Evolutionary conservation across 2,797 vertebrate genomes (phyloP).

Genomic region (Botia kubotai): DNA sequence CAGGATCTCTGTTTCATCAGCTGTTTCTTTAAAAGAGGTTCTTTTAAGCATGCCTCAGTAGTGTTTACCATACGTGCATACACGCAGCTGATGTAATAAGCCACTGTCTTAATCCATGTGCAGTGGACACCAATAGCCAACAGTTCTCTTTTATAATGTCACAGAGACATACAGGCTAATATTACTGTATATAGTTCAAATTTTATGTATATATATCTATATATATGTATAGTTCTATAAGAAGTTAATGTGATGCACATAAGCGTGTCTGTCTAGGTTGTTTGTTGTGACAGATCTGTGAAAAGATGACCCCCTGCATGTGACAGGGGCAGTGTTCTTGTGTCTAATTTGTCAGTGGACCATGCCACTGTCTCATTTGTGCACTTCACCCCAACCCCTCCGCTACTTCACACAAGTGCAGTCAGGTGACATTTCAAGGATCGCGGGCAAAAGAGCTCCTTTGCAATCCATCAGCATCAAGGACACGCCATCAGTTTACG

Average conservation of each 20-base stretch:
- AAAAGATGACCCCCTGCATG: conserved; percentile 50
- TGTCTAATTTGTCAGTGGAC: conserved; percentile 51
- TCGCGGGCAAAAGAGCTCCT: conserved; percentile 58
- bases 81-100: conserved; percentile 43
- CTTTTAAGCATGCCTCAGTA: conserved; percentile 61
- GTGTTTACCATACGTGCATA: conserved; percentile 50
- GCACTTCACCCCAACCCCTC: not conserved
- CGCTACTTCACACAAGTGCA: conserved; percentile 42
- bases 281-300: conserved; percentile 50
- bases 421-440: conserved; percentile 72
- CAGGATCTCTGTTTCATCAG: conserved; percentile 37
- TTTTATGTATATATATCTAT: conserved; percentile 45
- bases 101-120: conserved; percentile 50
- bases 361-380: conserved; percentile 45
- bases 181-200: conserved; percentile 51
- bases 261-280: conserved; percentile 61
- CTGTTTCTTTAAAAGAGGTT: conserved; percentile 29
- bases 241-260: conserved; percentile 51
- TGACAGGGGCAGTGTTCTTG: conserved; percentile 44
- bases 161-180: conserved; percentile 34
- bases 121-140: conserved; percentile 51
- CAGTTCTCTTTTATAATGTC: conserved; percentile 45
- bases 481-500: conserved; percentile 48
- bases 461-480: conserved; percentile 55
- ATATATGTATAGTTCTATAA: conserved; percentile 55